Conservation (phyloP, 2,888 invertebrate species). For the Zhuqinia jingwanae region DNA sequence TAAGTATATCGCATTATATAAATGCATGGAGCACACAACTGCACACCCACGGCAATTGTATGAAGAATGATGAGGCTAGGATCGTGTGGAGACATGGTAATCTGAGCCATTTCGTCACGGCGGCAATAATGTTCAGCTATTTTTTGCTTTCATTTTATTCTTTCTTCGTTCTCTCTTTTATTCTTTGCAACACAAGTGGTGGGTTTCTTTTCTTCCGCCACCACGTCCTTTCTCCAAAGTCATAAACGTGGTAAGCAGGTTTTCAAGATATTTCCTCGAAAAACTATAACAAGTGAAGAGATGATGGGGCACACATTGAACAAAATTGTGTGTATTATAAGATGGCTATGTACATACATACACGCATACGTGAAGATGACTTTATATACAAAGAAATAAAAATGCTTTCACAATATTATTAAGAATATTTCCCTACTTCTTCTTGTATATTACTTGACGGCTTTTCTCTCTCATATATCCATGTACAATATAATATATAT, state of each 20-base stretch:
- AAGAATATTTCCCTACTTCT: background rate
- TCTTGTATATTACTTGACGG: conserved; percentile 8
- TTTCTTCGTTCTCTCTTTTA: conserved; percentile 31
- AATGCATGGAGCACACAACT: no score
- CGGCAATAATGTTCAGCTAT: conserved; percentile 73
- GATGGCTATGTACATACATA: background rate
- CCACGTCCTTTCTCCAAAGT: conserved; percentile 62
- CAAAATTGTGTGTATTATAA: background rate
- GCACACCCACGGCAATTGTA: conserved; percentile 68
- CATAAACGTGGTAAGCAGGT: conserved; percentile 66
- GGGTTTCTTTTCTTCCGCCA: conserved; percentile 8
- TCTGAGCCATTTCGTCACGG: conserved; percentile 79
- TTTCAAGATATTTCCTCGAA: conserved; percentile 63
- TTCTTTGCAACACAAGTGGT: no score
- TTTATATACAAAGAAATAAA: conserved; percentile 17
- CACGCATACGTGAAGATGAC: no score
- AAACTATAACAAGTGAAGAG: conserved; percentile 44
- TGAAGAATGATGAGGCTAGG: conserved; percentile 79
- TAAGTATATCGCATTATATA: conserved; percentile 58
- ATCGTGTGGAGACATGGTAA: conserved; percentile 79
- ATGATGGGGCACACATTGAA: conserved; percentile 43
- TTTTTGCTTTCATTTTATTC: conserved; percentile 64
- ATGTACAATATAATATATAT: background rate
- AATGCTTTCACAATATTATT: conserved; percentile 1
- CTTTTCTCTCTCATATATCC: conserved; percentile 10